Conservation (phyloP, 1,140 invertebrate species). For the Aphis gossypii region DNA sequence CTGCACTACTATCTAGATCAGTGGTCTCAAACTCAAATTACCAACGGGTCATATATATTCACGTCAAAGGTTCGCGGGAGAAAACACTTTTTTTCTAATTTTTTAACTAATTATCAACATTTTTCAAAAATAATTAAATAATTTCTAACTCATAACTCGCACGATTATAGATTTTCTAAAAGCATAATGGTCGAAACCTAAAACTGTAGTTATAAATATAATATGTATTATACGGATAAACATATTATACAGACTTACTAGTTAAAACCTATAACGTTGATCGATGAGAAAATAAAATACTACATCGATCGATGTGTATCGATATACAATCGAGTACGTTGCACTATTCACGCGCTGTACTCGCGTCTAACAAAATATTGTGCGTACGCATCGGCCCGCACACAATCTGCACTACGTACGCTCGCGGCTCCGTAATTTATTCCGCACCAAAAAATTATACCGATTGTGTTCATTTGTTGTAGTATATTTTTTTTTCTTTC, state of each 20-base stretch:
- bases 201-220: background rate
- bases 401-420: background rate
- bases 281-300: background rate
- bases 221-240: background rate
- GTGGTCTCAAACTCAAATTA: too few species aligned
- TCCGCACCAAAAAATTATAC: conserved; percentile 41
- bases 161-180: background rate
- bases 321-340: background rate
- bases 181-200: background rate
- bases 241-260: background rate
- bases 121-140: too few species aligned
- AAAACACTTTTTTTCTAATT: too few species aligned
- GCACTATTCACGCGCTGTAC: background rate
- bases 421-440: conserved; percentile 1
- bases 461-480: conserved; percentile 19
- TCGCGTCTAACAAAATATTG: conserved; percentile 5
- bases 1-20: too few species aligned
- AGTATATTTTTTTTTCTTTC: conserved; percentile 11
- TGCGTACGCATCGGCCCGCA: conserved; percentile 9
- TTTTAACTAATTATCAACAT: too few species aligned
- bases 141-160: too few species aligned
- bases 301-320: background rate
- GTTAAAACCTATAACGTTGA: background rate
- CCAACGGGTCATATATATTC: too few species aligned
- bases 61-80: too few species aligned